Percentiles rank a stretch among this genome's conserved stretches.
Conservation (phyloP, 2,888 invertebrate genomes). For the Drosophila stalkeri region DNA sequence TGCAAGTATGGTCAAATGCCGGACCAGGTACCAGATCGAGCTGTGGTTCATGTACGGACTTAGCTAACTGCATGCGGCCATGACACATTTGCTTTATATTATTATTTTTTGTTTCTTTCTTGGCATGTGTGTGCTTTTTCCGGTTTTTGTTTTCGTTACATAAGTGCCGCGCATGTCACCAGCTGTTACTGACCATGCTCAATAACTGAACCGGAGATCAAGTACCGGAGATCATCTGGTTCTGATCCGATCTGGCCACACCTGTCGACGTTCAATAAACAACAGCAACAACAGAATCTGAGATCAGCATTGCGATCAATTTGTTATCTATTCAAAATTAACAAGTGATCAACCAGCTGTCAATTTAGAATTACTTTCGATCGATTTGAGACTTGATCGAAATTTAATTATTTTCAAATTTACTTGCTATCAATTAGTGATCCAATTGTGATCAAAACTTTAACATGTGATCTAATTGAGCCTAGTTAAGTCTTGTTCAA, state of each 20-base stretch:
- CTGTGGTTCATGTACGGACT: neutral
- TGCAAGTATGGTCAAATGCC: neutral
- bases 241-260: conserved; percentile 1
- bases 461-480: neutral
- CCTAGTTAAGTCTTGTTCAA: neutral
- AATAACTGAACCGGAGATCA: conserved; percentile 9
- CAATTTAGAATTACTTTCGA: neutral
- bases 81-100: neutral
- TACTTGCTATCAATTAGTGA: neutral
- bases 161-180: conserved; percentile 12
- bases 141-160: conserved; percentile 17
- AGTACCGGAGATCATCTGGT: neutral
- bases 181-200: conserved; percentile 38
- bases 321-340: conserved; percentile 3
- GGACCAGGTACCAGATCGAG: neutral
- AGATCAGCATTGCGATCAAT: neutral
- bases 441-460: neutral
- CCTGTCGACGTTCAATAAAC: neutral
- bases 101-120: neutral
- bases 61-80: conserved; percentile 4
- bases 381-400: neutral
- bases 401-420: neutral
- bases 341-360: neutral
- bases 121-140: neutral
- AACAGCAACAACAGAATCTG: neutral